A percentile compares a stretch with the other conserved stretches of the same genome.
phyloP scores from a whole-genome alignment of 2,888 invertebrate species.

The Argyresthia goedartella region DNA sequence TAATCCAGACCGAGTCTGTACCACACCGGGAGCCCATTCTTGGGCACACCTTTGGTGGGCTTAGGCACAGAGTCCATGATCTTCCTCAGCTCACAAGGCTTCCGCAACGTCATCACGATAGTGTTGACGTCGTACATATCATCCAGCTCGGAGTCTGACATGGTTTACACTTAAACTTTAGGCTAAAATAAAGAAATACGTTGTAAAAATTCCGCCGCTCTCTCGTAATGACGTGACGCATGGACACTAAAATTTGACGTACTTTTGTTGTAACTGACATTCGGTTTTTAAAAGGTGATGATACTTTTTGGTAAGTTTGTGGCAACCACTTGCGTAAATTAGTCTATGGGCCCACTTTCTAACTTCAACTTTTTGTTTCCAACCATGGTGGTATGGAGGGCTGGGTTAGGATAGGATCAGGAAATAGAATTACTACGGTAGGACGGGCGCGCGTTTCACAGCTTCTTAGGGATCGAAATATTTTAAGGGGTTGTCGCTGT shows the following conservation, averaged over 20 bases:
- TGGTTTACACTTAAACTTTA: slow-evolving; percentile 7
- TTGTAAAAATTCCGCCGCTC: neutral
- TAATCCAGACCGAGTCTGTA: slow-evolving; percentile 59
- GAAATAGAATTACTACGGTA: too few species aligned
- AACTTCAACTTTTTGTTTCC: too few species aligned
- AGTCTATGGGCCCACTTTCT: too few species aligned
- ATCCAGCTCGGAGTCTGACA: slow-evolving; percentile 26
- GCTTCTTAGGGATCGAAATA: too few species aligned
- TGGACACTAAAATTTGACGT: slow-evolving; percentile 30
- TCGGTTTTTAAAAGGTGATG: slow-evolving; percentile 21
- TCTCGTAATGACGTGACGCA: neutral
- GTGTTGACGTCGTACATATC: slow-evolving; percentile 36
- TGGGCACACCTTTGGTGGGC: slow-evolving; percentile 53
- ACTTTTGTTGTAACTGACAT: slow-evolving; percentile 14
- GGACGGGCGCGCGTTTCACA: too few species aligned
- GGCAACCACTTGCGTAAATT: too few species aligned
- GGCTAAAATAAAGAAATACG: neutral
- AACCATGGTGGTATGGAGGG: too few species aligned
- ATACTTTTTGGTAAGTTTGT: too few species aligned
- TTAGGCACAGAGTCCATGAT: slow-evolving; percentile 58
- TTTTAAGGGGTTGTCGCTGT: too few species aligned
- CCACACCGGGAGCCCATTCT: slow-evolving; percentile 66
- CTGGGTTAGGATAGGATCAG: too few species aligned
- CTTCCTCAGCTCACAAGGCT: slow-evolving; percentile 57
- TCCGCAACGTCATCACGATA: slow-evolving; percentile 50